Evolutionary conservation across 1,140 invertebrate species (phyloP).

Genomic region (Scaptomyza pallida): DNA sequence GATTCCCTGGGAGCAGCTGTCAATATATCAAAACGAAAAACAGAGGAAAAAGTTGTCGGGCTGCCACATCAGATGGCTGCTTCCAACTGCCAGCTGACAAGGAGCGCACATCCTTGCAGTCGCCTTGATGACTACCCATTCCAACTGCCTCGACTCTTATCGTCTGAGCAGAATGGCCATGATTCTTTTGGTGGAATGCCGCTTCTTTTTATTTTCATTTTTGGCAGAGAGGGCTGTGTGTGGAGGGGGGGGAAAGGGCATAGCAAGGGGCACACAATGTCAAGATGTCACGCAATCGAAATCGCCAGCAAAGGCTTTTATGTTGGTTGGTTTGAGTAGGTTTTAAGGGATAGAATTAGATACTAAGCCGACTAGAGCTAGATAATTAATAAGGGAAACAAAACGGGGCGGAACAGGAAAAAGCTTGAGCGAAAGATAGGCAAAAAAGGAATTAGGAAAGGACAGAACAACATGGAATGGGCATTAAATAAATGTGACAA

Average conservation of each 20-base stretch:
- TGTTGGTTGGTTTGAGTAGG: neutral
- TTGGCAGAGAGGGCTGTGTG: no score
- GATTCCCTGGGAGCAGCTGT: neutral
- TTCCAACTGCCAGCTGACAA: neutral
- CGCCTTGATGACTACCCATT: neutral
- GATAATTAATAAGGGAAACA: slow-evolving; percentile 33
- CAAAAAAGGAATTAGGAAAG: slow-evolving; percentile 11
- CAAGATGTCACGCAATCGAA: slow-evolving; percentile 28
- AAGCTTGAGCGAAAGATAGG: neutral
- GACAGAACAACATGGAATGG: neutral
- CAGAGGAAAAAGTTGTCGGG: neutral
- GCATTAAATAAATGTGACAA: neutral
- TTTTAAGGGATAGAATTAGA: slow-evolving; percentile 20
- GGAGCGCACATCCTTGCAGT: neutral
- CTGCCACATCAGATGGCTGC: neutral
- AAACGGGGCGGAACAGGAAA: neutral
- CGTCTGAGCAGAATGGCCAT: neutral
- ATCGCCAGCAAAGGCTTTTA: slow-evolving; percentile 1
- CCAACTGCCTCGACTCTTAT: no score
- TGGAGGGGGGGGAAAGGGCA: neutral
- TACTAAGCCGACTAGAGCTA: slow-evolving; percentile 8
- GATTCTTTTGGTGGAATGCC: slow-evolving; percentile 5
- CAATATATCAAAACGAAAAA: neutral
- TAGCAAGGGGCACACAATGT: neutral
- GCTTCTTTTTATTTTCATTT: neutral